Percentiles rank a stretch among this genome's conserved stretches.
phyloP scores from a whole-genome alignment of 1,140 invertebrate genomes.

The Alviniconcha marisindica region DNA sequence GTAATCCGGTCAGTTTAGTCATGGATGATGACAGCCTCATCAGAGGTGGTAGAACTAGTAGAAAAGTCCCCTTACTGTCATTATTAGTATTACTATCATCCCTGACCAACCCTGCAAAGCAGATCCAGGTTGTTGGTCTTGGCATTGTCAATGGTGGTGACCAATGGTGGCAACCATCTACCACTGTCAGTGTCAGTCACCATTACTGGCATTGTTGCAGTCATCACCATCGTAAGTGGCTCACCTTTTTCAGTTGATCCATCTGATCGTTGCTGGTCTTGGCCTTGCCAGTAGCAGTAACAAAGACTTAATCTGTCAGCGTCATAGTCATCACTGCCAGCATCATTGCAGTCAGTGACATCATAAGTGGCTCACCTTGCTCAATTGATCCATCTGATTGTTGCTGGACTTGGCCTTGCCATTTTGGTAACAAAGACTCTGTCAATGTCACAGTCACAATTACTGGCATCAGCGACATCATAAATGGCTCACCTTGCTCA shows the following conservation, averaged over 20 bases:
- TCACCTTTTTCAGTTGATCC: conserved; percentile 88
- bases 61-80: no score
- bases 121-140: conserved; percentile 85
- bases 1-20: no score
- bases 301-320: no score
- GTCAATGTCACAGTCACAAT: no score
- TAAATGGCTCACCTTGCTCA: conserved; percentile 83
- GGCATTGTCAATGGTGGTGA: conserved; percentile 89
- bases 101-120: no score
- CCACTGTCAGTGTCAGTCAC: no score
- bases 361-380: conserved; percentile 82
- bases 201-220: conserved; percentile 85
- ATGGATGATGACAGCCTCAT: no score
- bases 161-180: no score
- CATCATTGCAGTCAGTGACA: no score
- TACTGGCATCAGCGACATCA: conserved; percentile 87
- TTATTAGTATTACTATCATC: no score
- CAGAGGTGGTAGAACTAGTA: no score
- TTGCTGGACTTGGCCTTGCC: conserved; percentile 87
- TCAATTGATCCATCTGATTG: conserved; percentile 92
- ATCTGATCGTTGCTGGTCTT: conserved; percentile 90
- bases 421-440: conserved; percentile 90
- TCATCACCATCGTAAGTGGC: no score
- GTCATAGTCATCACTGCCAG: conserved; percentile 82
- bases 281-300: conserved; percentile 89